phyloP scores from a whole-genome alignment of 1,140 invertebrate species.

The Drosophila pseudoobscura region DNA sequence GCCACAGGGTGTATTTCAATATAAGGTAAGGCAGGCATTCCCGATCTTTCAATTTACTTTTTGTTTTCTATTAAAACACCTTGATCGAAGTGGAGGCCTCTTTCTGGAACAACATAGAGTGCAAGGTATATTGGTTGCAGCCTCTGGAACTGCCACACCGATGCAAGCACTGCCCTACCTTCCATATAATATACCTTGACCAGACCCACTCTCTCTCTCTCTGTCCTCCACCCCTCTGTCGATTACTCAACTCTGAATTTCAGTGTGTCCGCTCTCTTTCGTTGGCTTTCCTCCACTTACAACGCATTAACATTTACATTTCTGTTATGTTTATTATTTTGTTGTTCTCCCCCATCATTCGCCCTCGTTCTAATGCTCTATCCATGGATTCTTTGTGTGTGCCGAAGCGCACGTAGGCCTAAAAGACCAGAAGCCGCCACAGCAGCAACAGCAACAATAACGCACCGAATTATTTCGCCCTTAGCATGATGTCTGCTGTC shows the following conservation, averaged over 20 bases:
- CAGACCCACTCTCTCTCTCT: too few species aligned
- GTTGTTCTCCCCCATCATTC: constrained; percentile 22
- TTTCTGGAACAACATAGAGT: constrained; percentile 11
- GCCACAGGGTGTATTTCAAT: too few species aligned
- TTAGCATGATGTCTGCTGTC: constrained; percentile 24
- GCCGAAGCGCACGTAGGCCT: constrained; percentile 66
- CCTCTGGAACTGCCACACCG: too few species aligned
- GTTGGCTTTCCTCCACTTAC: constrained; percentile 8
- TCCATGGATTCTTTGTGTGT: constrained; percentile 53
- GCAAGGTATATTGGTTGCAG: too few species aligned
- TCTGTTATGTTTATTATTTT: constrained; percentile 18
- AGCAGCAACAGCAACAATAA: not conserved
- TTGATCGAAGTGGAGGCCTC: too few species aligned
- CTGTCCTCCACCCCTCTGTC: too few species aligned
- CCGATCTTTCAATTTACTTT: not conserved
- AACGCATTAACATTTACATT: constrained; percentile 17
- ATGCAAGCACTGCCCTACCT: too few species aligned
- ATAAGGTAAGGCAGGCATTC: too few species aligned
- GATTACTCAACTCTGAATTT: too few species aligned
- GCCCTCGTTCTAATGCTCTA: constrained; percentile 44
- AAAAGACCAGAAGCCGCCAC: constrained; percentile 7
- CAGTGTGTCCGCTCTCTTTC: too few species aligned
- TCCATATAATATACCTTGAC: too few species aligned
- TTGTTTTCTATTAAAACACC: not conserved
- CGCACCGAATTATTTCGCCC: constrained; percentile 37